These are phyloP conservation scores for Eretmochelys imbricata DNA, from an alignment of 2,113 vertebrate genomes.

Conservation along the genomic window DNA sequence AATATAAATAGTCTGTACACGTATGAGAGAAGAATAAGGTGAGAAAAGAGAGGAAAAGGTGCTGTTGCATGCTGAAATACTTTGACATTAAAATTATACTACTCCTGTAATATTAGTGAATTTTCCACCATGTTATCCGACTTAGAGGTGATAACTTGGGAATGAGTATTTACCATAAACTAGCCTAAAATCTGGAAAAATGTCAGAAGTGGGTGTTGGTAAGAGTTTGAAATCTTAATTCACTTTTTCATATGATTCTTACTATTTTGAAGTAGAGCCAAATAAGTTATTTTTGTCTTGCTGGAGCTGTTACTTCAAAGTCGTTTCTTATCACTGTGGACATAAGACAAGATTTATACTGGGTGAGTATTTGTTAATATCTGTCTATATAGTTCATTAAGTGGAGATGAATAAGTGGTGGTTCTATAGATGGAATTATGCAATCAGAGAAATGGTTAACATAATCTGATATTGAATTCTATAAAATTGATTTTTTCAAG, in stretches of 20 bases:
- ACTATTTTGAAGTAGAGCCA: conserved; percentile 20
- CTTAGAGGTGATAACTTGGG: conserved; percentile 44
- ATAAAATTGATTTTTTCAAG: background rate
- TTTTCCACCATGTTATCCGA: conserved; percentile 36
- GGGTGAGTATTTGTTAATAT: background rate
- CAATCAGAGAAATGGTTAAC: background rate
- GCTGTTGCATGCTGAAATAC: background rate
- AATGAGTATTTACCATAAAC: conserved; percentile 51
- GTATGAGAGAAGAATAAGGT: conserved; percentile 25
- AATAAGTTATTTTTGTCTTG: conserved; percentile 2
- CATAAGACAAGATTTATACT: background rate
- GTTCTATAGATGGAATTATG: background rate
- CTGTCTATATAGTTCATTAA: background rate
- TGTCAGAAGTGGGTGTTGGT: conserved; percentile 48
- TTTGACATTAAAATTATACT: conserved; percentile 19
- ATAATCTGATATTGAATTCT: background rate
- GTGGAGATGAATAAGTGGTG: background rate
- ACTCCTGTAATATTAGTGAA: conserved; percentile 49
- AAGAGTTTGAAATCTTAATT: conserved; percentile 55
- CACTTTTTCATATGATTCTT: conserved; percentile 55
- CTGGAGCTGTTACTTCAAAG: background rate
- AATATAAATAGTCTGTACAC: background rate
- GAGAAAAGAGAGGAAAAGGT: conserved; percentile 35
- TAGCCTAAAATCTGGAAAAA: conserved; percentile 30
- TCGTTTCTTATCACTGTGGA: background rate